These are phyloP conservation scores for Coracias cyanogaster DNA, from an alignment of 2,797 vertebrate species.

Conservation along the genomic window DNA sequence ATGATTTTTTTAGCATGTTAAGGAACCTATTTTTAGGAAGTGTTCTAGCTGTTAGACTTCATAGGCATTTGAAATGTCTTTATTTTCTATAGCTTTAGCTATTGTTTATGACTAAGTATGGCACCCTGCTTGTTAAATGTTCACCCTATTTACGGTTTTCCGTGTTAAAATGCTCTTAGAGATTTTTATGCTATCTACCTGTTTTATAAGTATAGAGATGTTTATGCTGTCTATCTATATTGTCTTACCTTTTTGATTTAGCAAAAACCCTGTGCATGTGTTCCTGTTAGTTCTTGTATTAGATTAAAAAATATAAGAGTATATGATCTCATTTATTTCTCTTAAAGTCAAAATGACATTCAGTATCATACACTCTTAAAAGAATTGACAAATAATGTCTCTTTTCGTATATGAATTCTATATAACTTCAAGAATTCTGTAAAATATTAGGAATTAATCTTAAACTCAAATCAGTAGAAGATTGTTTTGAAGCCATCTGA, in stretches of 20 bases:
- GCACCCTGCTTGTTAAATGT: background rate
- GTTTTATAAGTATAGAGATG: background rate
- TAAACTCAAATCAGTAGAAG: background rate
- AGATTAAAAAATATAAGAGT: background rate
- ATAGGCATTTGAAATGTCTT: background rate
- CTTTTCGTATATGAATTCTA: background rate
- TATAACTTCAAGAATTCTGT: background rate
- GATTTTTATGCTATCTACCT: background rate
- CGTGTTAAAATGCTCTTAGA: background rate
- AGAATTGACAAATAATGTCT: background rate
- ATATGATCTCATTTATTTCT: background rate
- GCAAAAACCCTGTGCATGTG: background rate
- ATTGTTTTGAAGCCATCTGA: background rate
- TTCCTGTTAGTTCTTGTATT: background rate
- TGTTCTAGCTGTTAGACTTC: conserved; percentile 24
- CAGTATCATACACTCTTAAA: background rate
- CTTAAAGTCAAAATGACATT: background rate
- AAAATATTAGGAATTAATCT: background rate
- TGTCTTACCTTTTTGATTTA: background rate
- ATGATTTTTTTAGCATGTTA: background rate
- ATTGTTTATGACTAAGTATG: conserved; percentile 22
- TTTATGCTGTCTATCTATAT: background rate
- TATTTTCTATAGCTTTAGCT: conserved; percentile 29
- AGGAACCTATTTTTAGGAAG: conserved; percentile 22
- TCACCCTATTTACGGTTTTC: background rate